Evolutionary conservation across 2,113 vertebrate genomes (phyloP).

Genomic region (Pangasianodon gigas): DNA sequence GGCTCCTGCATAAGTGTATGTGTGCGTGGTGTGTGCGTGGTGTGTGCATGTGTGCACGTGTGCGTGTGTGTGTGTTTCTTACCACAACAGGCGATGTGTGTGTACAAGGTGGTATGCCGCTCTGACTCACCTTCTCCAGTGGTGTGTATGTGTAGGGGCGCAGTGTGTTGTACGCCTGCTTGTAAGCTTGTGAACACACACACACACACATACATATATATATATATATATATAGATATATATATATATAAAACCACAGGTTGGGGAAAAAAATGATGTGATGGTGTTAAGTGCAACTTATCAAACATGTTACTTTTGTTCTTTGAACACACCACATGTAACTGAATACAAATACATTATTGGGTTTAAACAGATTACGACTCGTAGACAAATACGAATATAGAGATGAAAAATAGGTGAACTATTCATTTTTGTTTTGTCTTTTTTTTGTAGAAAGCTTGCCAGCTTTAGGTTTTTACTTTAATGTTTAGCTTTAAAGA

Average conservation of each 20-base stretch:
- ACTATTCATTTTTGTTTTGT: not conserved
- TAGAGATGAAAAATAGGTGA: not conserved
- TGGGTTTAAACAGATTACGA: not conserved
- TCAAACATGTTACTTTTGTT: not conserved
- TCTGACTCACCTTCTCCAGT: conserved; percentile 18
- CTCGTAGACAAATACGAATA: not conserved
- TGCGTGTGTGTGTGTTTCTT: not conserved
- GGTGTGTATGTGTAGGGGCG: not conserved
- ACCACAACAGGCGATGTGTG: not conserved
- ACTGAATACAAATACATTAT: not conserved
- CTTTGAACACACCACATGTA: no score
- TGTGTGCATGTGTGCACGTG: not conserved
- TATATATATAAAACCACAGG: not conserved
- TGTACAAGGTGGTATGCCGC: no score
- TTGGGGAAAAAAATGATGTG: not conserved
- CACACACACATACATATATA: conserved; percentile 5
- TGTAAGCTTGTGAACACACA: not conserved
- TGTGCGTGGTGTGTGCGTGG: not conserved
- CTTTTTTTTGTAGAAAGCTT: not conserved
- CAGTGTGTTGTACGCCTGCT: not conserved
- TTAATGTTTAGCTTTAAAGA: not conserved
- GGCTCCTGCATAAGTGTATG: not conserved
- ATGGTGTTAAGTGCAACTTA: not conserved
- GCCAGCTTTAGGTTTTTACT: not conserved
- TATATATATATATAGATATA: not conserved